phyloP scores from a whole-genome alignment of 2,797 vertebrate species.

The Spheniscus humboldti region DNA sequence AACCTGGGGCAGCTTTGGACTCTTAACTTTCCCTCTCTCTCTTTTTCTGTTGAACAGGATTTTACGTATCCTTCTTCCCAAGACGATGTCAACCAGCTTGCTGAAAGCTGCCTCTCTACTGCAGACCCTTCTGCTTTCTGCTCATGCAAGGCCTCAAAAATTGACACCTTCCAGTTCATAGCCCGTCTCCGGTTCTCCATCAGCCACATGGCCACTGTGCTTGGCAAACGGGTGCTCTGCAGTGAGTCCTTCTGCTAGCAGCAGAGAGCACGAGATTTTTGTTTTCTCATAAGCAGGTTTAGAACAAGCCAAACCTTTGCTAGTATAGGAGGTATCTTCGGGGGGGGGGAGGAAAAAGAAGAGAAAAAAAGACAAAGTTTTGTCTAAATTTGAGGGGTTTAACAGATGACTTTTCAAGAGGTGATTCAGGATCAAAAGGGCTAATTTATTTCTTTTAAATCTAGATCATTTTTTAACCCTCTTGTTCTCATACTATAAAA shows the following conservation, averaged over 20 bases:
- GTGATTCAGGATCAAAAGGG: background rate
- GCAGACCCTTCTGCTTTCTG: background rate
- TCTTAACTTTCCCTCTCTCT: background rate
- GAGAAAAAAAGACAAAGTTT: background rate
- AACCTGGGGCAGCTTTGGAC: background rate
- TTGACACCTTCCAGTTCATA: background rate
- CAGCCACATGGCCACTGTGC: background rate
- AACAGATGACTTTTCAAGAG: background rate
- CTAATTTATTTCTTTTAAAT: background rate
- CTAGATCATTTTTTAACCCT: background rate
- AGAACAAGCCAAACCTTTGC: background rate
- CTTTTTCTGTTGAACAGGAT: background rate
- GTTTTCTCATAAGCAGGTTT: background rate
- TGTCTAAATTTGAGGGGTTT: background rate
- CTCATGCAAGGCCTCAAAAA: background rate
- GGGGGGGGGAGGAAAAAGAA: background rate
- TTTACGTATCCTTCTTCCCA: background rate
- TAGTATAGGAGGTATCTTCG: background rate
- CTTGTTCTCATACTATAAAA: background rate
- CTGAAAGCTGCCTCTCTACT: background rate
- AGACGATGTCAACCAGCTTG: background rate
- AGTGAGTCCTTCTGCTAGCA: background rate
- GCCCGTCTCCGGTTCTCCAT: background rate
- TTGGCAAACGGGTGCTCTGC: background rate
- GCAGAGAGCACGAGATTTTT: background rate